phyloP scores from a whole-genome alignment of 2,888 invertebrate genomes.

The Trichopoda pennipes region DNA sequence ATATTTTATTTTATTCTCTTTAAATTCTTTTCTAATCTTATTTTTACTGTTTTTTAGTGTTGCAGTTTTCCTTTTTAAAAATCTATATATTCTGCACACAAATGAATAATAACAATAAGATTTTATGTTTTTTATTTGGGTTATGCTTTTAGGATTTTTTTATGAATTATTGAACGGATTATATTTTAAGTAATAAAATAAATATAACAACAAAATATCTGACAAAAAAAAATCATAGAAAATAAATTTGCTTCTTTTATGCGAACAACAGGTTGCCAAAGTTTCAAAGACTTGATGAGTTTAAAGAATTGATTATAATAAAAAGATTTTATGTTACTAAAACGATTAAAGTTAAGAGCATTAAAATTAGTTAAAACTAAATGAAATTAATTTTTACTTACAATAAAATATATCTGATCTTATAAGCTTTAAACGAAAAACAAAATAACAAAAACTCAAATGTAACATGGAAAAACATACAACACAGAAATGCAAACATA shows the following conservation, averaged over 20 bases:
- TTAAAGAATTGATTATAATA: neutral
- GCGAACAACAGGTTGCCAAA: conserved; percentile 34
- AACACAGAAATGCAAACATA: too few relatives aligned
- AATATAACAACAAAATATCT: conserved; percentile 8
- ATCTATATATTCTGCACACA: conserved; percentile 56
- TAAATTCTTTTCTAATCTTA: neutral
- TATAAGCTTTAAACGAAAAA: too few relatives aligned
- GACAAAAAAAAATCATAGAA: neutral
- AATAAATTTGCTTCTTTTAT: neutral
- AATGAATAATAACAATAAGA: conserved; percentile 67
- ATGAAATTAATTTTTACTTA: too few relatives aligned
- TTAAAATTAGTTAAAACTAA: too few relatives aligned
- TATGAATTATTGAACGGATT: conserved; percentile 58
- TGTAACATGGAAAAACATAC: too few relatives aligned
- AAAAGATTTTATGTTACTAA: too few relatives aligned
- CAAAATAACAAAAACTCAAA: too few relatives aligned
- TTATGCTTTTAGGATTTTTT: conserved; percentile 23
- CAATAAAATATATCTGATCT: too few relatives aligned
- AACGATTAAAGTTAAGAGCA: too few relatives aligned
- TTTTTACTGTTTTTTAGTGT: conserved; percentile 13
- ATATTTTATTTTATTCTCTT: conserved; percentile 45
- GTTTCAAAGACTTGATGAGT: neutral
- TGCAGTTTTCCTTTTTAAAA: neutral
- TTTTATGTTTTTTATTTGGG: conserved; percentile 54
- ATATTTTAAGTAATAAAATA: conserved; percentile 40